Base-by-base conservation (phyloP, 2,888 invertebrate species). In the Endomychus coccineus region DNA sequence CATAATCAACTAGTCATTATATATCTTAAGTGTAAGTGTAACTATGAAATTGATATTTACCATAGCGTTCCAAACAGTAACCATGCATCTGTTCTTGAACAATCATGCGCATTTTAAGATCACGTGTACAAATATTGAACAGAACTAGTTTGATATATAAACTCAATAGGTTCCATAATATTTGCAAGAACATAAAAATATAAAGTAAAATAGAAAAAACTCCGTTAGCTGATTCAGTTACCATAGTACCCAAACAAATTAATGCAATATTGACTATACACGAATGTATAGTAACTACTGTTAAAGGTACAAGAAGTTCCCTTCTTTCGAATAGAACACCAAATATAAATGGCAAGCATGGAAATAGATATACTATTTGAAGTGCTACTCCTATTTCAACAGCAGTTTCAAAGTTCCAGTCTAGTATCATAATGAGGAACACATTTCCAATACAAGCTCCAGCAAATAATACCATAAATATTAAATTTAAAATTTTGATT, bases 311-410 rank as follows among this genome's bases (percentile, higher is more conserved):
- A 4, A 57, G 34, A 13, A 53, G 29, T 33, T 52, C 47, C 7
- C 40, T 29, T 11, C 38, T 27, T 17, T 50, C 40, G 32, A 42
- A 47, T 15, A 46, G 30, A 4, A 56, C 39, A 2, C 55, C 54
- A n/a, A 50, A 10, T 7, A 50, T 43, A 34, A 48, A 50, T 3
- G 52, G 43, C n/a, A 52, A 4, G 28, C 43, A 48, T 4, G 53
- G 44, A 4, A 51, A 3, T 2, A 4, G 11, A 10, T 11, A n/a
- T n/a, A n/a, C n/a, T n/a, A n/a, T n/a, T n/a, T n/a, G n/a, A n/a
- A n/a, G n/a, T n/a, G n/a, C n/a, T n/a, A n/a, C n/a, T n/a, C n/a
- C n/a, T n/a, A n/a, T n/a, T n/a, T n/a, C n/a, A n/a, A n/a, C n/a
- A n/a, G n/a, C n/a, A n/a, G n/a, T n/a, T n/a, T n/a, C n/a, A n/a